Percentiles rank a stretch among this genome's conserved stretches.
Conservation (phyloP, 2,113 vertebrate genomes). For the Ochotona princeps region DNA sequence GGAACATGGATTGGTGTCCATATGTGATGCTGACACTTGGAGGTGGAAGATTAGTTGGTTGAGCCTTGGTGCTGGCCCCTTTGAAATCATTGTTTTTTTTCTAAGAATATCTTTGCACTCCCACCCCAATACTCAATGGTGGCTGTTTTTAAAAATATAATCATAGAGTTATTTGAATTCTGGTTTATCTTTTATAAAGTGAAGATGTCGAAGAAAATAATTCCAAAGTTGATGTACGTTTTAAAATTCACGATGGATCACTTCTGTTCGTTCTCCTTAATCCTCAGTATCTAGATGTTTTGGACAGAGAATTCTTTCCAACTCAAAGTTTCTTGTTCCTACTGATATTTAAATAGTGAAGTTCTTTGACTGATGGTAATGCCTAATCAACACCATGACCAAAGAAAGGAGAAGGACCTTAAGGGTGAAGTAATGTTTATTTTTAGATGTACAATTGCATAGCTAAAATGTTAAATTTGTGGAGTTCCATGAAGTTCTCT, state of each 20-base stretch:
- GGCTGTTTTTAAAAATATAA: background rate
- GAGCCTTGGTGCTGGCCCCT: too few relatives aligned
- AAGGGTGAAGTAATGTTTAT: background rate
- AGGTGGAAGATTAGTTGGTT: too few relatives aligned
- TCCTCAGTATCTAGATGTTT: conserved; percentile 5
- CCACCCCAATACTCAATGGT: background rate
- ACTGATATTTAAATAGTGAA: background rate
- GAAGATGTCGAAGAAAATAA: background rate
- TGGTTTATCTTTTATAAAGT: background rate
- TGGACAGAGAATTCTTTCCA: background rate
- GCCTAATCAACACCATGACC: background rate
- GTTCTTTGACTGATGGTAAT: background rate
- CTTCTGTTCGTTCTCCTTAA: background rate
- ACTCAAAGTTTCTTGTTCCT: background rate
- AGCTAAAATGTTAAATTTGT: conserved; percentile 3
- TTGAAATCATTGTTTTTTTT: too few relatives aligned
- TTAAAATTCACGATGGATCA: background rate
- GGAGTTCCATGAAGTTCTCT: background rate
- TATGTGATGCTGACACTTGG: too few relatives aligned
- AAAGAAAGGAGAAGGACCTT: background rate
- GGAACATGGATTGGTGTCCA: too few relatives aligned
- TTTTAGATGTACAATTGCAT: background rate
- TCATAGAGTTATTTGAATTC: background rate
- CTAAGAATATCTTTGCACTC: too few relatives aligned
- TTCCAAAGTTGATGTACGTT: background rate